Conservation (phyloP, 2,797 vertebrate species). For the Moxostoma hubbsi region DNA sequence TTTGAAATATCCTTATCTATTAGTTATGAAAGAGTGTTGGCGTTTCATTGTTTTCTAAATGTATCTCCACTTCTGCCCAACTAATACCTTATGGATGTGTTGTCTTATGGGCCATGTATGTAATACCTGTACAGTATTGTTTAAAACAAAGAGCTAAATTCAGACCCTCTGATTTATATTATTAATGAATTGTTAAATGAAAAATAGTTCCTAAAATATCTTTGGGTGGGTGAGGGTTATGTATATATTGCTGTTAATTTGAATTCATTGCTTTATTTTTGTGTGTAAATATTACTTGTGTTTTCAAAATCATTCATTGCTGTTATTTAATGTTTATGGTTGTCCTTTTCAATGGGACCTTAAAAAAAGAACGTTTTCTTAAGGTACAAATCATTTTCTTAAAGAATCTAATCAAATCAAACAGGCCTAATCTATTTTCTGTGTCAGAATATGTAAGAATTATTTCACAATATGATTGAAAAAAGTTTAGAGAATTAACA, state of each 20-base stretch:
- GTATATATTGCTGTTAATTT: too few relatives aligned
- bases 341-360: background rate
- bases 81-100: conserved; percentile 49
- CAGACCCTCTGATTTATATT: background rate
- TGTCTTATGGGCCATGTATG: conserved; percentile 40
- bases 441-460: background rate
- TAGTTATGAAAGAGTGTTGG: conserved; percentile 14
- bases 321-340: conserved; percentile 17
- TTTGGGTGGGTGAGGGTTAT: too few relatives aligned
- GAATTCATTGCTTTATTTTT: too few relatives aligned
- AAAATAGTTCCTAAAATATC: background rate
- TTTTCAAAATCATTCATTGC: background rate
- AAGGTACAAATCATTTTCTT: background rate
- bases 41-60: conserved; percentile 25
- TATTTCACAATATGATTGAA: background rate
- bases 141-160: conserved; percentile 28
- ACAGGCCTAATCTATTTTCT: background rate
- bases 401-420: background rate
- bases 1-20: conserved; percentile 7
- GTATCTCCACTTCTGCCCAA: conserved; percentile 13
- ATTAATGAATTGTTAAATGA: background rate
- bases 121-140: conserved; percentile 40
- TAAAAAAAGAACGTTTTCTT: background rate
- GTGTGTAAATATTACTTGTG: too few relatives aligned
- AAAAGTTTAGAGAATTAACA: too few relatives aligned